Evolutionary conservation across 2,888 invertebrate genomes (phyloP), one percentile per base, ranked within the genome.

Genomic region (Andrena bicolor): DNA sequence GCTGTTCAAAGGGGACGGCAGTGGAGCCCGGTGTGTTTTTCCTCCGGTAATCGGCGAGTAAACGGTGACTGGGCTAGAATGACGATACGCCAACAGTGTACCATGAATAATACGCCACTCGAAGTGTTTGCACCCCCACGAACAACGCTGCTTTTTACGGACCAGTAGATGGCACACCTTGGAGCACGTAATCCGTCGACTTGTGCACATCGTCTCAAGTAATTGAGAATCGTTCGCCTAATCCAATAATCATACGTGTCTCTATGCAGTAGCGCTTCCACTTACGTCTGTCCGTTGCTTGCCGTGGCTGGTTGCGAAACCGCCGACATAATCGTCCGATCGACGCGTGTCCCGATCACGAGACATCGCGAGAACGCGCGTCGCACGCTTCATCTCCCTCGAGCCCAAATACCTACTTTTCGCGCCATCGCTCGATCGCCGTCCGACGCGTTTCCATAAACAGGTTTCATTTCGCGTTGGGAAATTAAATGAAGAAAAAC

Each of bases 351-450:
- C 51, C 73, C 83, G 83, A 82, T 78, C 26, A 82, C 71, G 66
- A 72, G 83, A 83, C 83, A 83, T 75, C 82, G 78, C 66, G 32
- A 63, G 78, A 53, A 69, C 74, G 71, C 83, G 77, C 78, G 35
- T 64, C 69, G 48, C 20, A 76, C 53, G 73, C 81, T 63, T 41
- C 20, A 32, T 68, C 20, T 35, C 20, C 48, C 41, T 26, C 10
- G 30, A 32, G n/a, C 0, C 16, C 13, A 61, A 48, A 23, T 26
- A 20, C 26, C 10, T 26, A 20, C 26, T 23, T 26, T 23, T 41
- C 53, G 60, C 20, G 3, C 23, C 3, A 28, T 32, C n/a, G 48
- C 35, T 80, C 63, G 70, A 71, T 82, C 81, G 81, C 41, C 75
- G 35, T 61, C 48, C 23, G 53, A 60, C 48, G 41, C 65, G 28